Conservation (phyloP, 1,140 invertebrate species). For the roundworm (Caenorhabditis elegans) region WBcel235 BX284605.5:5277501-5278000, state of each 20-base stretch:
- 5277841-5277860: constrained; percentile 38
- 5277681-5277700: constrained; percentile 36
- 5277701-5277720: constrained; percentile 38
- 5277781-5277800: constrained; percentile 27
- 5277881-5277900: background rate
- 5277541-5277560: background rate
- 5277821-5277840: constrained; percentile 33
- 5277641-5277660: constrained; percentile 34
- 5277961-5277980: background rate
- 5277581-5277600: background rate
- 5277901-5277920: no score
- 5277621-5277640: constrained; percentile 35
- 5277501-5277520: constrained; percentile 8
- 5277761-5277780: constrained; percentile 30
- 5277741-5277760: constrained; percentile 25
- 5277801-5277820: constrained; percentile 14
- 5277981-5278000: background rate
- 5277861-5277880: background rate
- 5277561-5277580: background rate
- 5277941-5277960: background rate
- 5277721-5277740: constrained; percentile 38
- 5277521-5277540: constrained; percentile 11
- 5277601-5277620: constrained; percentile 4
- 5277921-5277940: background rate
- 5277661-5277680: constrained; percentile 24